phyloP scores from a whole-genome alignment of 2,797 vertebrate genomes.

The Silurus aristotelis region DNA sequence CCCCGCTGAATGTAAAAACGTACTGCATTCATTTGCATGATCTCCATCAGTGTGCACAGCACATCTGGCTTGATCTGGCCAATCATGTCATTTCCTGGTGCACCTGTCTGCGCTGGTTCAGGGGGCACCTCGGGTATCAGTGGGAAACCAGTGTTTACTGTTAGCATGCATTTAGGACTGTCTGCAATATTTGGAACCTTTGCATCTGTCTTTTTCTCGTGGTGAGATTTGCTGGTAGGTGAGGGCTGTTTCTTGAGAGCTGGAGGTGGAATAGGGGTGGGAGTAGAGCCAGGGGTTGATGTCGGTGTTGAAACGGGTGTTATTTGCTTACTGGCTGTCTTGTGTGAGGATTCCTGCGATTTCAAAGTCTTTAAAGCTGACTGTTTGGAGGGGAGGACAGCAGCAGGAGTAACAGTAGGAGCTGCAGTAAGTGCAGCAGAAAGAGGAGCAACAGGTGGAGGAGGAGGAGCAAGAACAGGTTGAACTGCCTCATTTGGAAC shows the following conservation, averaged over 20 bases:
- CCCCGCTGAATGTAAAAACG: conserved; percentile 94
- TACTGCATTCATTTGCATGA: conserved; percentile 90
- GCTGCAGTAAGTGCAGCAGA: conserved; percentile 21
- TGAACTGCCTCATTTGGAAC: conserved; percentile 30
- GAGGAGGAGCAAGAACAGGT: conserved; percentile 44
- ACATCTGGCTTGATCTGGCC: conserved; percentile 89
- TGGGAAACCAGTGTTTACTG: conserved; percentile 20
- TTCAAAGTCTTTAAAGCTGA: conserved; percentile 22
- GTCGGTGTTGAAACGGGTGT: neutral
- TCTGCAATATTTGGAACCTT: conserved; percentile 24
- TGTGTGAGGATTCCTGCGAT: conserved; percentile 18
- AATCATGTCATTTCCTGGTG: conserved; percentile 79
- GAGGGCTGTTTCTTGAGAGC: conserved; percentile 34
- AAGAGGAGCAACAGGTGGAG: conserved; percentile 41
- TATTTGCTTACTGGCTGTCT: conserved; percentile 37
- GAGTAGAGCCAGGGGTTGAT: neutral
- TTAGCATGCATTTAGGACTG: conserved; percentile 27
- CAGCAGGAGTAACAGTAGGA: conserved; percentile 32
- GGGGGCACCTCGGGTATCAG: conserved; percentile 38
- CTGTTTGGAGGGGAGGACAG: conserved; percentile 17
- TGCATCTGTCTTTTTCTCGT: conserved; percentile 32
- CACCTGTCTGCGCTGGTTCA: conserved; percentile 40
- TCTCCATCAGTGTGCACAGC: conserved; percentile 88
- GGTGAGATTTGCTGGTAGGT: conserved; percentile 42
- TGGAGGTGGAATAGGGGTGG: neutral